A percentile compares a stretch with the other conserved stretches of the same genome.
Evolutionary conservation across 2,888 invertebrate species (phyloP).

Genomic region (Malthinus flaveolus): DNA sequence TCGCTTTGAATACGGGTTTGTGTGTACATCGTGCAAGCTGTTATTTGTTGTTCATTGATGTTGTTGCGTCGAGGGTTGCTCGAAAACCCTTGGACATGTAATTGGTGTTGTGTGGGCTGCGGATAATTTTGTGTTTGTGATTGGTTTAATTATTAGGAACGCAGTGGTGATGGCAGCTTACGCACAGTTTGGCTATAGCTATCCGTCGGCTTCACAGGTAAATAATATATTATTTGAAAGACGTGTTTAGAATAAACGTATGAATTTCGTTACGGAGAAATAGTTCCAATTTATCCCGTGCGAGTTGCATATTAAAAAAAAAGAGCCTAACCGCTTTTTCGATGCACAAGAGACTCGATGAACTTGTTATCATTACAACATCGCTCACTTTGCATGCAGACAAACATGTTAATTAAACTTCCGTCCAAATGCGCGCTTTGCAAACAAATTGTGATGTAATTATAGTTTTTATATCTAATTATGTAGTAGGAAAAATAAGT

Average conservation of each 20-base stretch:
- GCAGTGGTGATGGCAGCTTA: constrained; percentile 71
- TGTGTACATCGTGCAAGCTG: constrained; percentile 44
- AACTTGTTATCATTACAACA: constrained; percentile 3
- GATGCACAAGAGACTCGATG: no score
- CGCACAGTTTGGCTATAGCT: constrained; percentile 90
- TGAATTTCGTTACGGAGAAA: neutral
- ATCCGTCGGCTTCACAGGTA: constrained; percentile 92
- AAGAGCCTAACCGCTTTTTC: no score
- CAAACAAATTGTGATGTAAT: constrained; percentile 13
- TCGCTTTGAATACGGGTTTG: constrained; percentile 52
- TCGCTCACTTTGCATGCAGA: constrained; percentile 8
- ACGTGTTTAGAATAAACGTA: neutral
- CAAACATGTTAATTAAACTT: constrained; percentile 11
- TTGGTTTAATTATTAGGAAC: constrained; percentile 16
- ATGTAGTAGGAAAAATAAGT: constrained; percentile 1
- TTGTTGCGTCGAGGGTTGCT: constrained; percentile 41
- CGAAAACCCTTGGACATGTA: constrained; percentile 38
- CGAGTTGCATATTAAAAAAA: no score
- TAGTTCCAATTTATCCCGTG: neutral
- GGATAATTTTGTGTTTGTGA: constrained; percentile 39
- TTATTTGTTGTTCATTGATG: constrained; percentile 40
- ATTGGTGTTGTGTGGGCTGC: constrained; percentile 41
- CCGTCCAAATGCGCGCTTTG: constrained; percentile 13
- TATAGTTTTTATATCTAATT: constrained; percentile 14
- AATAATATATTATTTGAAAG: constrained; percentile 44